Evolutionary conservation across 2,113 vertebrate genomes (phyloP), one percentile per base, ranked within the genome.

Genomic region (Oryzias javanicus): DNA sequence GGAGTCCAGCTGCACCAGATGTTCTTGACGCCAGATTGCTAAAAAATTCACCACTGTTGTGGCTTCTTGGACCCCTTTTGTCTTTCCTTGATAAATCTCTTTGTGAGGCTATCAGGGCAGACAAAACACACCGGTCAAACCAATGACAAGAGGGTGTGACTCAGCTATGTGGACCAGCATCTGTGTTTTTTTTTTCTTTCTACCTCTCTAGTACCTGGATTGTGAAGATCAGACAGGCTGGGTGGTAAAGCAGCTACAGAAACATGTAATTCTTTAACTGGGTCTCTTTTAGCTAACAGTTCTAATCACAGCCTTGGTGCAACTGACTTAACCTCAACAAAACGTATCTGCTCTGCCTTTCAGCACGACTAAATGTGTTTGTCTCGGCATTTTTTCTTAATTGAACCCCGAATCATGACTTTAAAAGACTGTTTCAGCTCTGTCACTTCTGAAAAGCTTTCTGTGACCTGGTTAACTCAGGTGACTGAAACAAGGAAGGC

Each of bases 41-140:
- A 51, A 65, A 35, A 74, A 60, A 68, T 74, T 17, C 20, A 24
- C 41, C 50, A 66, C 48, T 72, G 68, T 60, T 78, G 16, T 67
- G 71, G 42, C 68, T 86, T 60, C 69, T 76, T 27, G 50, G 52
- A 42, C 20, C 1, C 25, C 59, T 67, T 84, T 84, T 88, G 84
- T 84, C 87, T 80, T 59, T 70, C 16, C 5, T 42, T 67, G 72
- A 83, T 83, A 68, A 25, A 35, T 51, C n/a, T 80, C 74, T 72
- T 70, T 74, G 76, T 65, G 66, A 45, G 10, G 6, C 59, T 41
- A 79, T 81, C 81, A 58, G 72, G 82, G 82, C 66, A 89, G 86
- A 88, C 85, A 68, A 84, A 90, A 89, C 80, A 90, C 49, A 64
- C 24, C 7, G 41, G 66, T 50, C 68, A 47, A 12, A 18, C 10